Percentiles rank a stretch among this genome's conserved stretches.
phyloP scores from a whole-genome alignment of 2,113 vertebrate species.

The Elgaria multicarinata region DNA sequence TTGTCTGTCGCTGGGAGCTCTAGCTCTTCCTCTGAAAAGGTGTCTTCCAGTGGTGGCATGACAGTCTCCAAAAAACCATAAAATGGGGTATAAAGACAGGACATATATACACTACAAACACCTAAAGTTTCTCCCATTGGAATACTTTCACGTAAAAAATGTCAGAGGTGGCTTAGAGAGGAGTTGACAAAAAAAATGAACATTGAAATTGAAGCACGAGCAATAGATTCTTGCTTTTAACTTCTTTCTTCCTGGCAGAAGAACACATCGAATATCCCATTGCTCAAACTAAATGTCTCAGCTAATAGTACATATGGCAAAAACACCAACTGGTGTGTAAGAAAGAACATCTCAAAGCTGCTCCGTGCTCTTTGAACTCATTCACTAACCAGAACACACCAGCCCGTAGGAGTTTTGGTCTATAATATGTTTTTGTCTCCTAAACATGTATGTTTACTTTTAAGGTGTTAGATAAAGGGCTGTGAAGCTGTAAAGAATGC shows the following conservation, averaged over 20 bases:
- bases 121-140: background rate
- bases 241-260: background rate
- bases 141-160: background rate
- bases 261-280: background rate
- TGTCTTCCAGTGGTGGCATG: background rate
- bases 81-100: background rate
- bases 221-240: background rate
- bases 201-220: background rate
- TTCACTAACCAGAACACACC: background rate
- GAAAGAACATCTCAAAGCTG: background rate
- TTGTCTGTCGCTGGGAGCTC: no score
- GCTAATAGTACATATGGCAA: background rate
- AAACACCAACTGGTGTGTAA: background rate
- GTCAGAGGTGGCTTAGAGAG: background rate
- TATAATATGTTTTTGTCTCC: constrained; percentile 14
- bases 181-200: background rate
- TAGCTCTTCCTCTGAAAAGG: no score
- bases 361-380: fast-evolving
- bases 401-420: background rate
- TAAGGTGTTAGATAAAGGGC: constrained; percentile 37
- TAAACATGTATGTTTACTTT: constrained; percentile 64
- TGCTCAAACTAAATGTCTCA: background rate
- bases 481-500: constrained; percentile 30
- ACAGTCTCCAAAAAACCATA: background rate
- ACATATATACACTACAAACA: background rate